Percentiles rank a stretch among this genome's conserved stretches.
These are phyloP conservation scores for Ailuropoda melanoleuca DNA, from an alignment of 2,113 vertebrate species.

Conservation along the genomic window DNA sequence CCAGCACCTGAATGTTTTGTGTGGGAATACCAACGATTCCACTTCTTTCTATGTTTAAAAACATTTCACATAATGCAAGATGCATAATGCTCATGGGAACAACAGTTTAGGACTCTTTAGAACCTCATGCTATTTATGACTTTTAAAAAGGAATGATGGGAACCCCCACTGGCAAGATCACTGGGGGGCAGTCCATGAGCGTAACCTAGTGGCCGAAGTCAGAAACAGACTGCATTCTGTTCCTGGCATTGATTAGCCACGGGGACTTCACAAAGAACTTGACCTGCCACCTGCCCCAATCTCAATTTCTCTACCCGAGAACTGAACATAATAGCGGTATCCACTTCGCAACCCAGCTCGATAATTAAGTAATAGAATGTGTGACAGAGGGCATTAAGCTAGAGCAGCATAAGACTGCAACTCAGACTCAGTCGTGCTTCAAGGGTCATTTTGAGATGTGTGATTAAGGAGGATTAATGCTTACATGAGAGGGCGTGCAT, in stretches of 20 bases:
- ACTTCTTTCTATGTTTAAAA: neutral
- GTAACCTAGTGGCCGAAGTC: neutral
- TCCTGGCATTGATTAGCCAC: neutral
- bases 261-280: neutral
- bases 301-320: neutral
- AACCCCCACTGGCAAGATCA: neutral
- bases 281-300: neutral
- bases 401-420: neutral
- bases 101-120: neutral
- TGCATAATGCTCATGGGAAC: neutral
- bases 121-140: neutral
- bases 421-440: neutral
- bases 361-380: neutral
- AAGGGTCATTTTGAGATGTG: neutral
- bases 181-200: neutral
- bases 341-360: too few relatives aligned
- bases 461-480: neutral
- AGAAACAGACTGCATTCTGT: neutral
- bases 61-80: neutral
- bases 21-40: too few relatives aligned
- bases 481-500: neutral
- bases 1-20: neutral
- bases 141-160: neutral
- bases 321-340: accelerated
- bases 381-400: neutral